Percentiles rank a stretch among this genome's conserved stretches.
Evolutionary conservation across 2,797 vertebrate species (phyloP).

Genomic region (Platyrinchus mystaceus): DNA sequence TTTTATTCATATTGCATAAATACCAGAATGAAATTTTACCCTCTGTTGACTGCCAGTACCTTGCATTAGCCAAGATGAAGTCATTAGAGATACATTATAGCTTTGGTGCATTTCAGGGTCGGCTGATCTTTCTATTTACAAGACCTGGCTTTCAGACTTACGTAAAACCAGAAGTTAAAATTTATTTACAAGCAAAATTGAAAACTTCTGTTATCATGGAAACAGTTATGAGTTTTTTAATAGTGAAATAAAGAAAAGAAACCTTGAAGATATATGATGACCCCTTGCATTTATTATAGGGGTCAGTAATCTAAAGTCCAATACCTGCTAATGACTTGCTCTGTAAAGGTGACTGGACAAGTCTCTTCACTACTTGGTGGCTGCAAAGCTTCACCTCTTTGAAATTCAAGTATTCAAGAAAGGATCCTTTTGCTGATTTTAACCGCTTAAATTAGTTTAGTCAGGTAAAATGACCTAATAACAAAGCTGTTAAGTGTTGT

Average conservation of each 20-base stretch:
- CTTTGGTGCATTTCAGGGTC: not conserved
- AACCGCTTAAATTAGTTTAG: not conserved
- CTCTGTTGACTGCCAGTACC: slow-evolving; percentile 24
- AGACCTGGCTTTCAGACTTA: not conserved
- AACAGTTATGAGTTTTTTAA: not conserved
- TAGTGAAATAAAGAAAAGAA: not conserved
- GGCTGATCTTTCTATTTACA: not conserved
- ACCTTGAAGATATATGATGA: not conserved
- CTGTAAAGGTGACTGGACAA: not conserved
- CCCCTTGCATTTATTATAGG: not conserved
- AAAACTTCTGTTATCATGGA: not conserved
- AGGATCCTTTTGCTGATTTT: not conserved
- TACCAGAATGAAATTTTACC: slow-evolving; percentile 54
- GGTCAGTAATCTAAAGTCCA: not conserved
- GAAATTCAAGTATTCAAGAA: not conserved
- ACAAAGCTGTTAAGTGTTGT: not conserved
- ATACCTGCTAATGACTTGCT: not conserved
- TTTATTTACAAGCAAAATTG: not conserved
- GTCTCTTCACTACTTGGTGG: not conserved
- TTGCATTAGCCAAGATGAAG: slow-evolving; percentile 30
- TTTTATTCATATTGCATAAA: slow-evolving; percentile 39
- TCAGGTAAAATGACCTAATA: not conserved
- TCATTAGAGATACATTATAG: not conserved
- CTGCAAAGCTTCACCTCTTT: not conserved
- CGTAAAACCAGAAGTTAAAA: not conserved